Evolutionary conservation across 2,888 invertebrate species (phyloP).

Genomic region (Athetis lepigone): DNA sequence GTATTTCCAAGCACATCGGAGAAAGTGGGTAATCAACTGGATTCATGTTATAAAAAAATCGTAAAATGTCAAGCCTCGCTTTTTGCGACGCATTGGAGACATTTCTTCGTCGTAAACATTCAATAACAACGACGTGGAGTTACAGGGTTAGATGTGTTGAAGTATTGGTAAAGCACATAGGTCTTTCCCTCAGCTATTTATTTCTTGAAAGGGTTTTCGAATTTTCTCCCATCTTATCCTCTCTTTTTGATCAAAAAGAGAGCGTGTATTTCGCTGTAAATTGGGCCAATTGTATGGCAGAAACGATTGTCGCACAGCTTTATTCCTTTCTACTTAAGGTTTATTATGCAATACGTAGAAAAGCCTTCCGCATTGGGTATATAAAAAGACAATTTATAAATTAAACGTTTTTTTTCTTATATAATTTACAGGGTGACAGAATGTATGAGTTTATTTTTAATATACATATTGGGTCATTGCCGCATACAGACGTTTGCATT

Average conservation of each 20-base stretch:
- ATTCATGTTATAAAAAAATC: slow-evolving; percentile 59
- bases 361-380: too few relatives aligned
- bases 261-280: slow-evolving; percentile 11
- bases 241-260: slow-evolving; percentile 1
- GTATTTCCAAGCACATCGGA: slow-evolving; percentile 45
- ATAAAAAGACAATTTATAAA: too few relatives aligned
- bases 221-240: slow-evolving; percentile 3
- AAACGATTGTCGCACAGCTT: not conserved
- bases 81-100: slow-evolving; percentile 52
- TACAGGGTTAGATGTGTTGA: slow-evolving; percentile 32
- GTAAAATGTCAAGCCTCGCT: slow-evolving; percentile 51
- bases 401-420: too few relatives aligned
- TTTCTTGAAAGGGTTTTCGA: slow-evolving; percentile 20
- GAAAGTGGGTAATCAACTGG: slow-evolving; percentile 53
- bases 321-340: not conserved
- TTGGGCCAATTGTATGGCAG: not conserved
- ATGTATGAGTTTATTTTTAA: too few relatives aligned
- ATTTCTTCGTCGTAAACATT: slow-evolving; percentile 56
- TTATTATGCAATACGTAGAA: not conserved
- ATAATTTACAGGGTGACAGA: not conserved
- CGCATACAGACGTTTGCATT: too few relatives aligned
- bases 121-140: slow-evolving; percentile 36
- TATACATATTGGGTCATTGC: too few relatives aligned
- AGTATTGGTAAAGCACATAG: slow-evolving; percentile 5
- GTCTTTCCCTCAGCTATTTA: slow-evolving; percentile 8